A percentile compares a stretch with the other conserved stretches of the same genome.
Evolutionary conservation across 2,888 invertebrate species (phyloP).

Genomic region (Platyscelio sp.): DNA sequence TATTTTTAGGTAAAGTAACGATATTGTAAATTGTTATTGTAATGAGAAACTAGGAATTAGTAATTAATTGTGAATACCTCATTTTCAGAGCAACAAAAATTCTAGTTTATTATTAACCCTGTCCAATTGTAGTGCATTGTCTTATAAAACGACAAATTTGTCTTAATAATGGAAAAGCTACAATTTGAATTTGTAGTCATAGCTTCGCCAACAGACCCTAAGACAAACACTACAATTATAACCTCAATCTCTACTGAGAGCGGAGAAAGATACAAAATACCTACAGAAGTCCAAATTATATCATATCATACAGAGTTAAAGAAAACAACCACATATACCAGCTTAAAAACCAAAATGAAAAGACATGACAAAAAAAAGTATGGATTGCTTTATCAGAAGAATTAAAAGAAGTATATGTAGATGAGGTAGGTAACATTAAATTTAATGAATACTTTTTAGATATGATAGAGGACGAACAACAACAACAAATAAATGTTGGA

Average conservation of each 20-base stretch:
- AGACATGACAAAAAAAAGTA: conserved; percentile 66
- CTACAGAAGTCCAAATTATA: conserved; percentile 28
- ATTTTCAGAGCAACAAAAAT: conserved; percentile 9
- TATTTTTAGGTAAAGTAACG: conserved; percentile 21
- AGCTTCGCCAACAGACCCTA: conserved; percentile 36
- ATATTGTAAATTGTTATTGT: neutral
- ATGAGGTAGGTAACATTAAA: conserved; percentile 67
- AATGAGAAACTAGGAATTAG: neutral
- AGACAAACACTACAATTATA: conserved; percentile 25
- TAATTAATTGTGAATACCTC: conserved; percentile 1
- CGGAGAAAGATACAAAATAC: conserved; percentile 44
- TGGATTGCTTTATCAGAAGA: conserved; percentile 71
- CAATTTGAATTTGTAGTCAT: conserved; percentile 49
- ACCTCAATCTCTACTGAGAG: conserved; percentile 68
- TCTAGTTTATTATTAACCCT: neutral
- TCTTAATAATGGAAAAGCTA: neutral
- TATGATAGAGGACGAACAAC: conserved; percentile 10
- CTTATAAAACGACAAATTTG: conserved; percentile 3
- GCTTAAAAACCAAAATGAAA: conserved; percentile 65
- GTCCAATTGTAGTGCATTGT: neutral
- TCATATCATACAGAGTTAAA: conserved; percentile 40
- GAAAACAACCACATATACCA: conserved; percentile 45
- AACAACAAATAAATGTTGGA: neutral
- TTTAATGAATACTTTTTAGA: conserved; percentile 71
- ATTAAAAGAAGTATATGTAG: conserved; percentile 64